Conservation (phyloP, 2,888 invertebrate species). For the Synergus umbraculus region DNA sequence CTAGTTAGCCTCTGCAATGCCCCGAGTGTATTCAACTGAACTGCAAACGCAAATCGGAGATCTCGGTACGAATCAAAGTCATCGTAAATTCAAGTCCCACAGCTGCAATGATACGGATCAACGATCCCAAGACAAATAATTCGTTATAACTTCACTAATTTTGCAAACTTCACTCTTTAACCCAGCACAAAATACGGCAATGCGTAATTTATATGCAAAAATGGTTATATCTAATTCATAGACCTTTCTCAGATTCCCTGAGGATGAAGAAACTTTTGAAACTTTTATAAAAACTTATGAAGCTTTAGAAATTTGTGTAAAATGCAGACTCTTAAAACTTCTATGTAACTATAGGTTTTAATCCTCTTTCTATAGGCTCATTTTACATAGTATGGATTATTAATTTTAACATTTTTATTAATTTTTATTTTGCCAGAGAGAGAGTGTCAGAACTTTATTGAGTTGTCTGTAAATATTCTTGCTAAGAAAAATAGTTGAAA, state of each 20-base stretch:
- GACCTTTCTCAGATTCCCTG: neutral
- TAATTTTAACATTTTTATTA: neutral
- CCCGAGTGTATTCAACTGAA: constrained; percentile 39
- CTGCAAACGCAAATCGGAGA: constrained; percentile 30
- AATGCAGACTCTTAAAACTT: neutral
- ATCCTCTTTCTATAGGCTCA: no score
- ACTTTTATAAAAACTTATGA: neutral
- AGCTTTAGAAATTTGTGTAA: neutral
- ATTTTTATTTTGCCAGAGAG: neutral
- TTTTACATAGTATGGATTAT: no score
- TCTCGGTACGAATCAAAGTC: constrained; percentile 35
- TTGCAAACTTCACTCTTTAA: neutral
- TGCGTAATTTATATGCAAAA: constrained; percentile 32
- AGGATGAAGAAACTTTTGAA: neutral
- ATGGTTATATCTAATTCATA: constrained; percentile 17
- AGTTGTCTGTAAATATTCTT: no score
- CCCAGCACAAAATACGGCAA: neutral
- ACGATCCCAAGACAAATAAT: neutral
- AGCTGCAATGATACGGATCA: neutral
- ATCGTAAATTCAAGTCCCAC: constrained; percentile 18
- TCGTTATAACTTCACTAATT: constrained; percentile 2
- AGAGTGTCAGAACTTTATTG: neutral
- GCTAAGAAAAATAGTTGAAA: neutral
- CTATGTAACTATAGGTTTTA: no score
- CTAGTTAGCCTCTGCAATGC: constrained; percentile 37